A percentile compares a stretch with the other conserved stretches of the same genome.
Conservation (phyloP, 2,888 invertebrate species). For the Diachrysia chrysitis region DNA sequence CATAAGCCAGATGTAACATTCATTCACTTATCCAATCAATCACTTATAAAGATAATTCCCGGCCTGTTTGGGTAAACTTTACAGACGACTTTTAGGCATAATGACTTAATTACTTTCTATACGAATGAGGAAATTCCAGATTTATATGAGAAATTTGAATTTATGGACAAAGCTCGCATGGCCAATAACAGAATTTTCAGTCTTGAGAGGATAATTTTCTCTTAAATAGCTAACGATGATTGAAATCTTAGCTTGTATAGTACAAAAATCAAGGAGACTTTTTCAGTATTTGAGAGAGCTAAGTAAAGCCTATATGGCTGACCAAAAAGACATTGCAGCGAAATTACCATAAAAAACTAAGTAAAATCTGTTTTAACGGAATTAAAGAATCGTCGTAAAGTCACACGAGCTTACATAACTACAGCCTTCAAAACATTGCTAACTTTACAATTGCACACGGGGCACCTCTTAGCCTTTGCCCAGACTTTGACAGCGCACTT, state of each 20-base stretch:
- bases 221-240: no score
- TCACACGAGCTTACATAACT: slow-evolving; percentile 73
- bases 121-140: no score
- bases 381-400: neutral
- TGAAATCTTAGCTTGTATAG: no score
- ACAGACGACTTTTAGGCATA: neutral
- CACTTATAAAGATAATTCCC: slow-evolving; percentile 48
- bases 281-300: neutral
- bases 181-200: no score
- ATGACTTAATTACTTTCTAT: neutral
- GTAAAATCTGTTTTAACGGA: neutral
- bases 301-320: neutral
- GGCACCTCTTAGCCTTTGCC: slow-evolving; percentile 90
- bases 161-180: no score
- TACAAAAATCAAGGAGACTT: no score
- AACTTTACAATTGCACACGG: slow-evolving; percentile 91
- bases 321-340: neutral
- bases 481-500: slow-evolving; percentile 91
- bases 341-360: neutral
- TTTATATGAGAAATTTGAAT: no score
- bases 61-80: slow-evolving; percentile 19
- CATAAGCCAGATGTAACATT: slow-evolving; percentile 7
- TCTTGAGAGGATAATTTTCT: no score
- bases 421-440: slow-evolving; percentile 91
- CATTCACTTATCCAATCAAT: slow-evolving; percentile 18